These are phyloP conservation scores for Eupelmus urozonus DNA, from an alignment of 2,888 invertebrate species.

Conservation along the genomic window DNA sequence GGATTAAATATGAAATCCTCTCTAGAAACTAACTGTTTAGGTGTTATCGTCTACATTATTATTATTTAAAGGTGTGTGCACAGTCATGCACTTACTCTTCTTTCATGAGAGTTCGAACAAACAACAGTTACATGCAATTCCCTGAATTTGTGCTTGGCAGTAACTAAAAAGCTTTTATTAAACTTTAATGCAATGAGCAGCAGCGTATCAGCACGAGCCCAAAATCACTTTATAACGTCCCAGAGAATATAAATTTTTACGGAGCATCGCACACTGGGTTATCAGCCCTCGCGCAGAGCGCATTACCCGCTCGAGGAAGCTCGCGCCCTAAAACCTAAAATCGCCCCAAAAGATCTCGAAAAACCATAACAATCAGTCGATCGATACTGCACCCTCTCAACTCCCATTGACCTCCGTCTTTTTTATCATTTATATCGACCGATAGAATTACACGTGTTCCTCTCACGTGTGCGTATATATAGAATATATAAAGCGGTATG, in stretches of 20 bases:
- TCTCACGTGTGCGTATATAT: constrained; percentile 1
- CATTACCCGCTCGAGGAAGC: not conserved
- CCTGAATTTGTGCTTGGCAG: too few relatives aligned
- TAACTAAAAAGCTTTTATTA: too few relatives aligned
- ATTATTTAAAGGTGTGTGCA: too few relatives aligned
- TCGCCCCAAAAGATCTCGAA: too few relatives aligned
- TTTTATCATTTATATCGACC: constrained; percentile 52
- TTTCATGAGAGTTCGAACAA: too few relatives aligned
- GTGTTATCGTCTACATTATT: too few relatives aligned
- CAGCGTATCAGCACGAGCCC: too few relatives aligned
- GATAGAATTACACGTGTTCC: constrained; percentile 53
- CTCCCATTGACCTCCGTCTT: constrained; percentile 9
- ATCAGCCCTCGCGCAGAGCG: not conserved
- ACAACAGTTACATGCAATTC: too few relatives aligned
- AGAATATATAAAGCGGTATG: constrained; percentile 10
- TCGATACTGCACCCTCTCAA: constrained; percentile 7
- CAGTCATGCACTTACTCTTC: too few relatives aligned
- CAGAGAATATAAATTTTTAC: constrained; percentile 48
- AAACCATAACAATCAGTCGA: constrained; percentile 37
- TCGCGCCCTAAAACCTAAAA: not conserved
- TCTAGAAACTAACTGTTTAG: too few relatives aligned
- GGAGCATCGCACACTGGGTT: not conserved
- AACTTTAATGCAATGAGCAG: too few relatives aligned
- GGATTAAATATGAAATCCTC: too few relatives aligned
- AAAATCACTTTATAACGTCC: constrained; percentile 27